Percentiles rank a stretch among this genome's conserved stretches.
Evolutionary conservation across 1,140 invertebrate species (phyloP).

Genomic region (Pomacea maculata): DNA sequence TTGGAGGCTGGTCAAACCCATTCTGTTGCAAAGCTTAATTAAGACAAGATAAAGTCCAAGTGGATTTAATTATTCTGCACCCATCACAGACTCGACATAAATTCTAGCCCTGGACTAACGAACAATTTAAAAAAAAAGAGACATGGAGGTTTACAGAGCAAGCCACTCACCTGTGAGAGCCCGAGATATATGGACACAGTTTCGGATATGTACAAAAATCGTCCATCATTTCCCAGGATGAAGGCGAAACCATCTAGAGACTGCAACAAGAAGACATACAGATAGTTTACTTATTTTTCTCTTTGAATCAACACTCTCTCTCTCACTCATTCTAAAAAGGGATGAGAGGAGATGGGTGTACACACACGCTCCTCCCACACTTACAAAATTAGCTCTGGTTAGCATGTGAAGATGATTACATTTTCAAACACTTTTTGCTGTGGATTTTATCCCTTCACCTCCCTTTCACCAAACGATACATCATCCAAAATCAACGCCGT

Average conservation of each 20-base stretch:
- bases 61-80: too few species aligned
- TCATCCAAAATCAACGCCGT: too few species aligned
- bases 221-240: constrained; percentile 91
- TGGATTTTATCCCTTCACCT: too few species aligned
- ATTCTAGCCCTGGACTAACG: too few species aligned
- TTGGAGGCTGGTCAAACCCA: too few species aligned
- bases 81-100: too few species aligned
- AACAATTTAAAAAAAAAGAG: background rate
- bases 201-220: constrained; percentile 98
- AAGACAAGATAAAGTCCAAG: too few species aligned
- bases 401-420: too few species aligned
- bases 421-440: too few species aligned
- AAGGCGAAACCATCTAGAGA: constrained; percentile 96
- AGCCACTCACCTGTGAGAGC: constrained; percentile 87
- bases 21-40: too few species aligned
- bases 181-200: constrained; percentile 98
- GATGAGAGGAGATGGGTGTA: background rate
- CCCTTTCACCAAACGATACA: too few species aligned
- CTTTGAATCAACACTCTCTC: background rate
- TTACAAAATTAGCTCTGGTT: too few species aligned
- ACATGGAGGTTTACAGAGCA: constrained; percentile 7
- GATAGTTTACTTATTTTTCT: background rate
- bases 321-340: background rate
- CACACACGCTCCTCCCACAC: background rate
- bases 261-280: constrained; percentile 70